Base-by-base conservation (phyloP, 2,888 invertebrate species). In the Eupithecia abbreviata region DNA sequence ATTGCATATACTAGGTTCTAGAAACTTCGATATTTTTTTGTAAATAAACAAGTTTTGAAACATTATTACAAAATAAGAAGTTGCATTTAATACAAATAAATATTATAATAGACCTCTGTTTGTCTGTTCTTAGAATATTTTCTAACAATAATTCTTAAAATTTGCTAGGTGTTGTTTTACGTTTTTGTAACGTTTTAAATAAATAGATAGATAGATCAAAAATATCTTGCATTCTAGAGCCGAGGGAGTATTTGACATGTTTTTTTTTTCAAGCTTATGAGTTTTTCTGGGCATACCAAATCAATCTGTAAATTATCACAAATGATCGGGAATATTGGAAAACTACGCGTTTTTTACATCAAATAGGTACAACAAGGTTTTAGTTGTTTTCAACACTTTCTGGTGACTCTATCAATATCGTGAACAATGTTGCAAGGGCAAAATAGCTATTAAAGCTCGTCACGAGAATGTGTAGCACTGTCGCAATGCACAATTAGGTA, bases 371-470 rank as follows among this genome's bases (percentile, higher is more conserved):
- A n/a, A n/a, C n/a, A n/a, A n/a, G n/a, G 55, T 2, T 55, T 55
- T 2, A 7, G 2, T 55, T 55, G 7, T 55, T 55, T 62, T 4
- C 30, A 62, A 10, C 4, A 30, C 30, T 62, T 62, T 30, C 18
- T 18, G 18, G 18, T 18, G 3, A 3, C 30, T 30, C 30, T 47
- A 67, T 5, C 43, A 69, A 42, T 73, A 85, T 83, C 80, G 80
- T 85, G 84, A 83, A 78, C 83, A 72, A 83, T 84, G 90, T 88
- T 86, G 91, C 88, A 92, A 91, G 89, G 88, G 86, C 87, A 84
- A 80, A 78, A 71, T 45, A 66, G 47, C 84, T 85, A 86, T 86
- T 86, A 85, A 86, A 83, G 82, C 79, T 81, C 85, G 88, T 88
- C 88, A 90, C 89, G 88, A 80, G 77, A 82, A 82, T 79, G 67